Conservation (phyloP, 1,140 invertebrate species). For the Zaprionus davidi region DNA sequence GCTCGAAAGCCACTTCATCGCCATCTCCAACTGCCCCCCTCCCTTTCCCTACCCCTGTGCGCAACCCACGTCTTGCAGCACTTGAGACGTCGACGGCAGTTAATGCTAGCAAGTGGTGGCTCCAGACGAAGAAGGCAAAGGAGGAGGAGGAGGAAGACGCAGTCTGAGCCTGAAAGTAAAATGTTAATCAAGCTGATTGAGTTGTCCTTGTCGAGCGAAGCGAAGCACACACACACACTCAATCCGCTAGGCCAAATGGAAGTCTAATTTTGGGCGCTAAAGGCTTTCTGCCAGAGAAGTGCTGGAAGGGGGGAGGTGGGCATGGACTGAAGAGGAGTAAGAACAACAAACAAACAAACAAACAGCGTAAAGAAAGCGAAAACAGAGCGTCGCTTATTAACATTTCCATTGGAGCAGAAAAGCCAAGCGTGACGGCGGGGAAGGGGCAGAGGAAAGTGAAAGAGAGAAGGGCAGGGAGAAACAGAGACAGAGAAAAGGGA, state of each 20-base stretch:
- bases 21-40: conserved; percentile 4
- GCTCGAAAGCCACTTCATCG: conserved; percentile 49
- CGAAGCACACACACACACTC: conserved; percentile 28
- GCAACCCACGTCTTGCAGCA: conserved; percentile 34
- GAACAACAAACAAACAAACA: conserved; percentile 44
- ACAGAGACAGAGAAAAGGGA: conserved; percentile 6
- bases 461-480: neutral
- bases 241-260: conserved; percentile 30
- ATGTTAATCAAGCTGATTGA: conserved; percentile 83
- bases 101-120: conserved; percentile 71
- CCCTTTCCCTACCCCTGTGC: conserved; percentile 7
- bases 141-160: conserved; percentile 14
- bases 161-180: conserved; percentile 60
- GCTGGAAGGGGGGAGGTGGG: neutral
- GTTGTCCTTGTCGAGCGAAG: conserved; percentile 72
- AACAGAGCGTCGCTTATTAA: conserved; percentile 66
- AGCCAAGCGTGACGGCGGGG: conserved; percentile 48
- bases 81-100: conserved; percentile 71
- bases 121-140: conserved; percentile 3
- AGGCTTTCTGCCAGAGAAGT: conserved; percentile 47
- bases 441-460: neutral
- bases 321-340: neutral
- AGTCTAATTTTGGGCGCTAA: conserved; percentile 80
- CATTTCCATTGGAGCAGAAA: conserved; percentile 73
- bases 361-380: conserved; percentile 18